Percentiles rank a stretch among this genome's conserved stretches.
Conservation (phyloP, 2,888 invertebrate genomes). For the Stenchaetothrips biformis region DNA sequence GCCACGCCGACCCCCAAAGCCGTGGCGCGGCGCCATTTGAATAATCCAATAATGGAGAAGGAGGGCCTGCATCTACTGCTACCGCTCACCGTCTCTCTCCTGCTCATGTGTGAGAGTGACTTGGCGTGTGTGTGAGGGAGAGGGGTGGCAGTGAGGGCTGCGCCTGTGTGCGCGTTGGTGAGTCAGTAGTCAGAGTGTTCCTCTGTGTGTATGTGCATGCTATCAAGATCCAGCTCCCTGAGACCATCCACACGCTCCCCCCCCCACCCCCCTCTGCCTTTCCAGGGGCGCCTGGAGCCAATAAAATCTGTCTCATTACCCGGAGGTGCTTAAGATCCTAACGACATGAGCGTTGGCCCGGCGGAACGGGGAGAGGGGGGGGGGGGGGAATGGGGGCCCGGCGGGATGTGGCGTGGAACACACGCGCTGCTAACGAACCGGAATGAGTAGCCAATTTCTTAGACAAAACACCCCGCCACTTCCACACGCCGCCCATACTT, state of each 20-base stretch:
- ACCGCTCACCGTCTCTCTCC: too few relatives aligned
- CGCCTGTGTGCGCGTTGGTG: too few relatives aligned
- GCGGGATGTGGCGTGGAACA: background rate
- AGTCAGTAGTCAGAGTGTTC: too few relatives aligned
- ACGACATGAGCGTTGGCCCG: slow-evolving; percentile 4
- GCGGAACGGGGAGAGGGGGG: background rate
- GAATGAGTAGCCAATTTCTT: background rate
- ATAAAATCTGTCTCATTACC: slow-evolving; percentile 23
- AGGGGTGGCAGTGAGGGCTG: background rate
- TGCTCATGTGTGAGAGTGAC: background rate
- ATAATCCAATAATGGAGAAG: slow-evolving; percentile 21
- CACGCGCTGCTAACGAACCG: background rate
- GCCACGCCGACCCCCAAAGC: background rate
- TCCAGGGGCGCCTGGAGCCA: background rate
- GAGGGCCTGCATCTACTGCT: background rate
- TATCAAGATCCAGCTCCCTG: background rate
- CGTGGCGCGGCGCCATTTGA: background rate
- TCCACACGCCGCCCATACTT: too few relatives aligned
- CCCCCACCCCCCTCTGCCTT: background rate
- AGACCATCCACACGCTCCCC: background rate
- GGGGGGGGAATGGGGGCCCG: background rate
- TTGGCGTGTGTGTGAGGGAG: background rate
- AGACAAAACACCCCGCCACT: too few relatives aligned
- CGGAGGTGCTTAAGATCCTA: slow-evolving; percentile 20
- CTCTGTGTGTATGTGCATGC: background rate